Base-by-base conservation (phyloP, 2,113 vertebrate genomes). In the Micronycteris hirsuta region DNA sequence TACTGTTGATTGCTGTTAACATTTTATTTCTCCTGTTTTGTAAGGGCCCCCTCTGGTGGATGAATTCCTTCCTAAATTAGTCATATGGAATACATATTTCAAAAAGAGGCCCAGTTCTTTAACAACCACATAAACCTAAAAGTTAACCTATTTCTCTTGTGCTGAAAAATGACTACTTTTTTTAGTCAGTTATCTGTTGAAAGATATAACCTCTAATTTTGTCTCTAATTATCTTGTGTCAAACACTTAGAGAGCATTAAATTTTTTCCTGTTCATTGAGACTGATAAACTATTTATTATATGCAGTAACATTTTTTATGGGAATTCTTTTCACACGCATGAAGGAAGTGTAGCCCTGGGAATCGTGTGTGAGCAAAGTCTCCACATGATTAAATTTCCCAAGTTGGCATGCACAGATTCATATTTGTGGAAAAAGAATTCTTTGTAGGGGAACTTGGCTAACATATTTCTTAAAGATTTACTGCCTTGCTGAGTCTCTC, bases 31-130 rank as follows among this genome's bases (percentile, higher is more conserved):
- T 93, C 33, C 49, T 94, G 41, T 89, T 97, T 96, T 84, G 28
- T 96, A 80, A 96, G 92, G 14, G 84, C 85, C 76, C 93, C 91
- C 94, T 93, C 95, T 92, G 41, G 84, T 95, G 93, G 94, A 81
- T 84, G 33, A 91, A 58, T 91, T 91, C 22, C 19, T 65, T 56
- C 52, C 7, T 81, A 56, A 94, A 86, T 73, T 86, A 49, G 31
- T 82, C 85, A 36, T 86, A 0, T 80, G 24, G 58, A 47, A 17
- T 77, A 86, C 15, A 85, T 36, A 47, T 88, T 93, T 93, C 67
- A 43, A 71, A 54, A 86, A 87, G 22, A 94, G 24, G 17, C 38
- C 15, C 20, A 38, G 3, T 68, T 81, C 26, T 47, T 73, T 92
- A 67, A 67, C 22, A 95, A 74, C 38, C 41, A 31, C 67, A 4